Evolutionary conservation across 2,113 vertebrate genomes (phyloP).

Genomic region (Xenopus laevis): DNA sequence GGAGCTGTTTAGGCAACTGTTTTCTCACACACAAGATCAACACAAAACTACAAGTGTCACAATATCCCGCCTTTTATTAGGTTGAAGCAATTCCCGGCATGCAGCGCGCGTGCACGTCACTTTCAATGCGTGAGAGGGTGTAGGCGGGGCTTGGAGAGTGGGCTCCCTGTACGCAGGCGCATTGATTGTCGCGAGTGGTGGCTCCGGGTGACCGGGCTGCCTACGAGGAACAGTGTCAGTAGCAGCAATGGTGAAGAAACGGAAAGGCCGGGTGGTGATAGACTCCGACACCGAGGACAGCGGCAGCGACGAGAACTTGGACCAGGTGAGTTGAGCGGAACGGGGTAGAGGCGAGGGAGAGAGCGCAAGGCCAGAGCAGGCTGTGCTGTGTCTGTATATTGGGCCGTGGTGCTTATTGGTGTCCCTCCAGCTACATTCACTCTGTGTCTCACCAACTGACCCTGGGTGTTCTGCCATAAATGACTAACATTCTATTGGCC

Average conservation of each 20-base stretch:
- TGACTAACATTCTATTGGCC: no score
- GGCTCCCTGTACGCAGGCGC: slow-evolving; percentile 47
- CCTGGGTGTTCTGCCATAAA: no score
- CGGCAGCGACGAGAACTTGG: slow-evolving; percentile 92
- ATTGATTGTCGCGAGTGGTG: slow-evolving; percentile 43
- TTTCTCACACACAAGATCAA: no score
- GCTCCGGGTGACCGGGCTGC: slow-evolving; percentile 48
- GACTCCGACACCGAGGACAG: slow-evolving; percentile 96
- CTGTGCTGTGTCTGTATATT: background rate
- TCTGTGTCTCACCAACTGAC: no score
- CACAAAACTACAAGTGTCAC: no score
- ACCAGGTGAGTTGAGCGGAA: slow-evolving; percentile 75
- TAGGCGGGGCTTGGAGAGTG: background rate
- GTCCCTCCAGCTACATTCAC: no score
- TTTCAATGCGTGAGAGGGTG: background rate
- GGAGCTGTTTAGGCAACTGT: no score
- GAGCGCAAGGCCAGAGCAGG: slow-evolving; percentile 46
- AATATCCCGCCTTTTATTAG: background rate
- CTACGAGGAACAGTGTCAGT: no score
- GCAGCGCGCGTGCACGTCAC: background rate
- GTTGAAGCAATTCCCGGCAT: background rate
- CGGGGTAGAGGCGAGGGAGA: slow-evolving; percentile 9
- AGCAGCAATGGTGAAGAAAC: slow-evolving; percentile 90
- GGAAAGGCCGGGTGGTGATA: slow-evolving; percentile 90
- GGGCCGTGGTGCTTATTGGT: no score